Evolutionary conservation across 2,113 vertebrate species (phyloP).

Genomic region (Gnathonemus echidnorhynchus): DNA sequence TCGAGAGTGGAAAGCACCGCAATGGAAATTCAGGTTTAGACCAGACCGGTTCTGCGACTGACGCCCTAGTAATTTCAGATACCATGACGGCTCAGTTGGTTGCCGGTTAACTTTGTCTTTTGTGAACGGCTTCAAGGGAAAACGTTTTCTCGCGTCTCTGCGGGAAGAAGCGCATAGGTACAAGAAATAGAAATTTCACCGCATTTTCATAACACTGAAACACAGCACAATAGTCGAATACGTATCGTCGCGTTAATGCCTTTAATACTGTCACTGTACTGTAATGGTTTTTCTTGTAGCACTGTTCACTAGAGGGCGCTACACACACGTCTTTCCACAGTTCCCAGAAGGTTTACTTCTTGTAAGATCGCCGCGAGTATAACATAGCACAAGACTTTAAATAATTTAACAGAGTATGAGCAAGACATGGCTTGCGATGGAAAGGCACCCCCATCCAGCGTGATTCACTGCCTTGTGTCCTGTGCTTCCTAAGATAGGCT

Average conservation of each 20-base stretch:
- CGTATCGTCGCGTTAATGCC: not conserved
- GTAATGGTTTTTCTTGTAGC: not conserved
- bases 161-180: not conserved
- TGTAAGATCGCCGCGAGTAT: not conserved
- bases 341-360: not conserved
- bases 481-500: not conserved
- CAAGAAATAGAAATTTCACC: not conserved
- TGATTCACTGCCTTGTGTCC: not conserved
- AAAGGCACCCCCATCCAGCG: not conserved
- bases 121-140: not conserved
- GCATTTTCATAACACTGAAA: not conserved
- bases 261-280: not conserved
- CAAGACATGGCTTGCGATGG: not conserved
- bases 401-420: not conserved
- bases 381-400: not conserved
- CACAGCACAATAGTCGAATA: not conserved
- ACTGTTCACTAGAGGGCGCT: not conserved
- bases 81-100: not conserved
- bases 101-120: not conserved
- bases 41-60: not conserved
- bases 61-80: not conserved
- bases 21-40: not conserved
- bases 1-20: not conserved
- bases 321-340: not conserved
- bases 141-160: not conserved